phyloP scores from a whole-genome alignment of 2,113 vertebrate species.

The Heptranchias perlo region DNA sequence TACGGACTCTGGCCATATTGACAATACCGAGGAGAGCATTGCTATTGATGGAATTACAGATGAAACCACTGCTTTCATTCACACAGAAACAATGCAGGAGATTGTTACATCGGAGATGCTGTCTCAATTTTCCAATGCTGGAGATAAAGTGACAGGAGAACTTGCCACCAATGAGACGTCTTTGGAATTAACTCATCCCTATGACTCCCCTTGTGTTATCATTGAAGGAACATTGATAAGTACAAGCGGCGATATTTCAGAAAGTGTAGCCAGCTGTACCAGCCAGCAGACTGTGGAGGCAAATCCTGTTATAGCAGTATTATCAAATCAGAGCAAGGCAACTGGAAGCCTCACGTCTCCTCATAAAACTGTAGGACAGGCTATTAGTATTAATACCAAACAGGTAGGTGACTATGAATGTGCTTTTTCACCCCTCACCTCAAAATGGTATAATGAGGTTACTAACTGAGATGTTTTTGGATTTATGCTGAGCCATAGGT shows the following conservation, averaged over 20 bases:
- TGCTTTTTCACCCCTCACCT: background rate
- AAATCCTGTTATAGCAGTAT: conserved; percentile 64
- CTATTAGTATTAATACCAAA: conserved; percentile 58
- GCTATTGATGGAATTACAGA: conserved; percentile 63
- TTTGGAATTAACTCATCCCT: conserved; percentile 55
- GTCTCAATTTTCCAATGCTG: conserved; percentile 49
- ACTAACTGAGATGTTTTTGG: background rate
- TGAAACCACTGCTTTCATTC: conserved; percentile 51
- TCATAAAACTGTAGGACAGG: conserved; percentile 45
- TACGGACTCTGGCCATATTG: conserved; percentile 51
- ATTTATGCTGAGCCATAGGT: background rate
- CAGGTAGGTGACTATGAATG: conserved; percentile 49
- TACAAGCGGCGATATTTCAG: conserved; percentile 46
- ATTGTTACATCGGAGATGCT: conserved; percentile 56
- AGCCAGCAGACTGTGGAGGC: conserved; percentile 55
- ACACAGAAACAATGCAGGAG: conserved; percentile 53
- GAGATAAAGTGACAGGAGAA: conserved; percentile 53
- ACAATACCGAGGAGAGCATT: conserved; percentile 65
- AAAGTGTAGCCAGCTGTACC: conserved; percentile 50
- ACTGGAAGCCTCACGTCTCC: background rate
- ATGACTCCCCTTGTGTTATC: conserved; percentile 58
- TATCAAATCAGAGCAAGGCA: conserved; percentile 57
- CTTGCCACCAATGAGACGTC: conserved; percentile 61
- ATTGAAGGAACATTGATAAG: conserved; percentile 64
- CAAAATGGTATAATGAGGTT: background rate